phyloP scores from a whole-genome alignment of 30 jellyfish, hydroid and myxozoan species.

The Phacellophora camtschatica region DNA sequence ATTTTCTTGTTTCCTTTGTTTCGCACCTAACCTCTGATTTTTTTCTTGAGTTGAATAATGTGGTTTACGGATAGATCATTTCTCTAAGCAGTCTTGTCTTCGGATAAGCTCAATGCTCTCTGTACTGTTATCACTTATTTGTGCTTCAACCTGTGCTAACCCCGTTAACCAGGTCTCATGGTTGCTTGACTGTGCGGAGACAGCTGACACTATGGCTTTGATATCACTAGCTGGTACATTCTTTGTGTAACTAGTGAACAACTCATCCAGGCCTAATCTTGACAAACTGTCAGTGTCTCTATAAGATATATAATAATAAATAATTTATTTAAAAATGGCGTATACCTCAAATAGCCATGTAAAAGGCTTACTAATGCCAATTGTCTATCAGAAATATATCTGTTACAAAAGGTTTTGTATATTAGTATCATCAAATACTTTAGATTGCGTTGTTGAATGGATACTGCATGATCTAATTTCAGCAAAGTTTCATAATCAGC shows the following conservation, averaged over 20 bases:
- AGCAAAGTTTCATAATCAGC: neutral
- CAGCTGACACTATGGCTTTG: slow-evolving; percentile 2
- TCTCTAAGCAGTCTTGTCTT: slow-evolving; percentile 1
- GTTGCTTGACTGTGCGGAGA: neutral
- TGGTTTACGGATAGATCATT: neutral
- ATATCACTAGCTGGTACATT: neutral
- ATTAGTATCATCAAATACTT: neutral
- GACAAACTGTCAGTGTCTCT: slow-evolving; percentile 63
- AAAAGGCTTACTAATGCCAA: too few relatives aligned
- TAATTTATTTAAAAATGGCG: too few relatives aligned
- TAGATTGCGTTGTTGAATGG: neutral
- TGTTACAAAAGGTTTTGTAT: neutral
- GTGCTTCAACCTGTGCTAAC: neutral
- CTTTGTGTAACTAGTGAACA: slow-evolving; percentile 22
- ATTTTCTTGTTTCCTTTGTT: neutral
- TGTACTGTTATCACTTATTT: neutral
- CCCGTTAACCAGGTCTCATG: slow-evolving; percentile 9
- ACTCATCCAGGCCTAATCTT: slow-evolving; percentile 20
- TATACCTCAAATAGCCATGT: too few relatives aligned
- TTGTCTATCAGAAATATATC: too few relatives aligned
- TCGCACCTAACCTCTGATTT: neutral
- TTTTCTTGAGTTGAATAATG: neutral
- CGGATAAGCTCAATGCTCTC: neutral
- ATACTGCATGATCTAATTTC: too few relatives aligned
- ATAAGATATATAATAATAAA: too few relatives aligned